Base-by-base conservation (phyloP, 2,113 vertebrate genomes). In the Prochilodus magdalenae region DNA sequence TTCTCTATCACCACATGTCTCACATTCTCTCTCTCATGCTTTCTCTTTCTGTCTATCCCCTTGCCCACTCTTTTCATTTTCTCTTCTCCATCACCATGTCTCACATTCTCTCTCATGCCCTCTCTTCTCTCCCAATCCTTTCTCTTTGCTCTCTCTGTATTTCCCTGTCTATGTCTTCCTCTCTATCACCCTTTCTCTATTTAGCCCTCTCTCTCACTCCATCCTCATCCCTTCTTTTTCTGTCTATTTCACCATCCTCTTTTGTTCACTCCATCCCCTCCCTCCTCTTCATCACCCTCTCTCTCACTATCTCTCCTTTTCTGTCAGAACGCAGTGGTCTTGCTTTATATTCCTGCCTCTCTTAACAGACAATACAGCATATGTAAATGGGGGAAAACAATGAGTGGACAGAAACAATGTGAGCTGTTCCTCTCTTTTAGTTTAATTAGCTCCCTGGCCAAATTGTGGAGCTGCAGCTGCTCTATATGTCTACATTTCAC, bases 331-430 rank as follows among this genome's bases (percentile, higher is more conserved):
- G 76, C 87, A 85, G 87, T 88, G 81, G 75, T 78, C 36, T 62
- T 87, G 79, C 71, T 88, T 85, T 89, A 85, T 86, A 88, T 79
- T 47, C 51, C 27, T 85, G 87, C 88, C 76, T 81, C 88, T 88
- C 86, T 90, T 89, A 89, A 92, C 84, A 79, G 91, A 88, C 92
- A 91, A 91, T 92, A 91, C 87, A 88, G 89, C 89, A 91, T 88
- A 92, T 90, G 88, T 89, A 90, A 90, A 91, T 89, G 84, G 87
- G 82, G 88, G 88, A 83, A 73, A 44, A 27, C 47, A 70, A 44
- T 70, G 66, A 70, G 12, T 53, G 49, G 24, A 18, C 16, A 73
- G 49, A 73, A 55, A 73, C 71, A 55, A 27, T 73, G 27, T 15
- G 26, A 29, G 2, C 22, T 55, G 53, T n/a, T 26, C 57, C 1